These are phyloP conservation scores for Caenorhabditis sp. DNA, from an alignment of 2,888 invertebrate genomes.

Conservation along the genomic window DNA sequence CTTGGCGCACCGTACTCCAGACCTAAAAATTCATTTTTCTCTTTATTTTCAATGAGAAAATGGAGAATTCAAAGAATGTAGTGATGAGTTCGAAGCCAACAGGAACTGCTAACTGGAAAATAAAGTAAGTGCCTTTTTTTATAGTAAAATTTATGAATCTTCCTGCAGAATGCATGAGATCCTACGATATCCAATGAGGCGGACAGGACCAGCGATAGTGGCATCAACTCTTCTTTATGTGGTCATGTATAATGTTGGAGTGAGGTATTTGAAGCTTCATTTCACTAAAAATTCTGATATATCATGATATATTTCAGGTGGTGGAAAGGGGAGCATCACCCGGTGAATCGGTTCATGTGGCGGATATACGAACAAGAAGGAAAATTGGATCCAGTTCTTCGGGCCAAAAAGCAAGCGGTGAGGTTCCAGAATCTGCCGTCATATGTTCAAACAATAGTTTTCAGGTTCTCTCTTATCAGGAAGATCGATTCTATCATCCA, in stretches of 20 bases:
- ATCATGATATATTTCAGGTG: constrained; percentile 29
- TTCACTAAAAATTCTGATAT: neutral
- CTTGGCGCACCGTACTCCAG: constrained; percentile 30
- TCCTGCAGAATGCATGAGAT: constrained; percentile 42
- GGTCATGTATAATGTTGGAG: constrained; percentile 49
- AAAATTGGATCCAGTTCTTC: constrained; percentile 40
- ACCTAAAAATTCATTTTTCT: neutral
- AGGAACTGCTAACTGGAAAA: constrained; percentile 57
- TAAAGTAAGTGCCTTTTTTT: constrained; percentile 36
- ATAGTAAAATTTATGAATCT: neutral
- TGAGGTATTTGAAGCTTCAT: constrained; percentile 30
- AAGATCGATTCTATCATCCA: constrained; percentile 52
- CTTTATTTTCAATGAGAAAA: constrained; percentile 3
- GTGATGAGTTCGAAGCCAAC: constrained; percentile 52
- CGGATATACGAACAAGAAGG: constrained; percentile 53
- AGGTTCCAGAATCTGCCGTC: neutral
- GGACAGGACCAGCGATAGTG: constrained; percentile 54
- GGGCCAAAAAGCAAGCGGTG: constrained; percentile 56
- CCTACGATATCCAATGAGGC: constrained; percentile 39
- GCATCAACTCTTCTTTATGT: constrained; percentile 45
- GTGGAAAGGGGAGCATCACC: constrained; percentile 64
- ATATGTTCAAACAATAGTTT: neutral
- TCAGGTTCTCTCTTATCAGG: constrained; percentile 62
- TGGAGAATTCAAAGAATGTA: constrained; percentile 32
- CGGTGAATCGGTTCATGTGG: constrained; percentile 63